These are phyloP conservation scores for Candoia aspera DNA, from an alignment of 2,113 vertebrate species.

Conservation along the genomic window DNA sequence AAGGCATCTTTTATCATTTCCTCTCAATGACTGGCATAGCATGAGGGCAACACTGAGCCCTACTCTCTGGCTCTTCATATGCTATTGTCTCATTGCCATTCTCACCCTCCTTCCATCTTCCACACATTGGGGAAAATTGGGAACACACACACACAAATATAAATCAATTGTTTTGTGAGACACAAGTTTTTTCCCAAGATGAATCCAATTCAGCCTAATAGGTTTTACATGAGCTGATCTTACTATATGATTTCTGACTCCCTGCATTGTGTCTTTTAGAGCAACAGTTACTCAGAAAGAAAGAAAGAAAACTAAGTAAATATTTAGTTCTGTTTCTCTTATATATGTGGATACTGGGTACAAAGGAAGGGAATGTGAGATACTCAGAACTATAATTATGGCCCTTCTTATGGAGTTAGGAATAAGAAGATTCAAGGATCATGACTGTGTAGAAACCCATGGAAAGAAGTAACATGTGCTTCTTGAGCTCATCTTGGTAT, in stretches of 20 bases:
- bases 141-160: neutral
- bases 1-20: neutral
- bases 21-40: neutral
- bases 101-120: neutral
- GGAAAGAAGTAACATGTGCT: neutral
- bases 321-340: neutral
- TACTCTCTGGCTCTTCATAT: neutral
- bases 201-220: neutral
- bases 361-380: neutral
- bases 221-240: neutral
- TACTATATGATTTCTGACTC: neutral
- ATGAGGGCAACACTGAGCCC: too few species aligned
- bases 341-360: neutral
- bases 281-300: neutral
- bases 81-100: neutral
- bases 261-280: neutral
- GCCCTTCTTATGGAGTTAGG: neutral
- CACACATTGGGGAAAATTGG: neutral
- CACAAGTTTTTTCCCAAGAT: neutral
- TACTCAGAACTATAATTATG: neutral
- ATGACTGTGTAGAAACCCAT: neutral
- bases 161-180: neutral
- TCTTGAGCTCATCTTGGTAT: neutral
- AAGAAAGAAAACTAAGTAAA: neutral
- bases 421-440: neutral